Evolutionary conservation across 2,113 vertebrate genomes (phyloP), one percentile per base, ranked within the genome.

Genomic region (Peucedramus taeniatus): DNA sequence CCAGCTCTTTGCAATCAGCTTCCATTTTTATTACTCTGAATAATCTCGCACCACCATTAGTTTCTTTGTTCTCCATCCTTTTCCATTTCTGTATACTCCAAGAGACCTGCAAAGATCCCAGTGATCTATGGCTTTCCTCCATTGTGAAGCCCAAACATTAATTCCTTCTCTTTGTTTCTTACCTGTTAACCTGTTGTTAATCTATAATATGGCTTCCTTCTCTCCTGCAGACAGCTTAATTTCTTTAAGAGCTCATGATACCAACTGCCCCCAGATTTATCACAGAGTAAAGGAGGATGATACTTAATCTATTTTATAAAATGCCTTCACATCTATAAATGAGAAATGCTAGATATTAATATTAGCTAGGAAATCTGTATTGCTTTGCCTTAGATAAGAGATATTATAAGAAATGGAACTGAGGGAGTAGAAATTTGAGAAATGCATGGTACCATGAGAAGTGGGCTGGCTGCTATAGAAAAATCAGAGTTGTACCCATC

Each of bases 301-400:
- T 85, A 57, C 28, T 89, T 91, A 91, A 91, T 16, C 89, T 84
- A n/a, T 51, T 89, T 89, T 65, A 87, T 49, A 91, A 89, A 87
- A 72, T 72, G 59, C 31, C 83, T 89, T 85, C 50, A 50, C 27
- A 66, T 69, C 54, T 84, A 59, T 37, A 78, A 37, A 64, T 87
- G 37, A 92, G 50, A 94, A 94, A 92, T 77, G 20, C 3, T 87
- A 91, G 83, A 42, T 87, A 89, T 61, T 65, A 93, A 51, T 78
- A 87, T 88, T 85, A 72, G 28, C 47, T 65, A 69, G 31, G 47
- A 84, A 83, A 85, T 65, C 40, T 79, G 18, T 79, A 84, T 76
- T 94, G 27, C 35, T 81, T 78, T 93, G 26, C 53, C n/a, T 87
- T 77, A 80, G n/a, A 85, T 69, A 53, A 68, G 89, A 95, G 31